phyloP scores from a whole-genome alignment of 2,113 vertebrate species.

The Indri indri region DNA sequence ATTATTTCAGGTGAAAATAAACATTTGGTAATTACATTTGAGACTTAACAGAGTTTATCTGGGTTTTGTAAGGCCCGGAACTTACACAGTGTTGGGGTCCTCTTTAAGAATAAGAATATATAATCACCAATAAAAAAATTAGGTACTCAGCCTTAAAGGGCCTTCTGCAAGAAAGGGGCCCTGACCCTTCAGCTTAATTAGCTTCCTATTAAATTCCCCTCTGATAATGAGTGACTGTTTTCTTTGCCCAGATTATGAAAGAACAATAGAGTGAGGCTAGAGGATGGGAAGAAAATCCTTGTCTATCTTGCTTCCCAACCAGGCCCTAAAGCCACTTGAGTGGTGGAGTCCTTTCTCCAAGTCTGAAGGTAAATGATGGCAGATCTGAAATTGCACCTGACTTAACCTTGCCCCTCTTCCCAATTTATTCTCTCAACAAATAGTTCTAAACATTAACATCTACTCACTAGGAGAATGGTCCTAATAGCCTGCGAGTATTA shows the following conservation, averaged over 20 bases:
- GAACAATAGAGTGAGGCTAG: background rate
- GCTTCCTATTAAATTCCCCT: background rate
- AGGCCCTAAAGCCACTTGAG: background rate
- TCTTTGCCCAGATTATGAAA: background rate
- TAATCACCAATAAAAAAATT: background rate
- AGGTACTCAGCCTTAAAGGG: background rate
- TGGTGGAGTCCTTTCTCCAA: background rate
- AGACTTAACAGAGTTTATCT: background rate
- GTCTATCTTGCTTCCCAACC: background rate
- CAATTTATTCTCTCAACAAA: background rate
- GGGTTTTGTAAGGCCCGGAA: background rate
- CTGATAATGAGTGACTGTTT: background rate
- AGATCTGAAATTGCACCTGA: background rate
- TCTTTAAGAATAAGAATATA: slow-evolving; percentile 7
- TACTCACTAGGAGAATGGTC: background rate
- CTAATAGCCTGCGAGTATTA: background rate
- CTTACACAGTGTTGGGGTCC: background rate
- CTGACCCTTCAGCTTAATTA: background rate
- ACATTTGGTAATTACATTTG: background rate
- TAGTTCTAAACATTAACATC: background rate
- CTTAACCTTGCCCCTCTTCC: background rate
- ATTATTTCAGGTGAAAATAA: slow-evolving; percentile 15
- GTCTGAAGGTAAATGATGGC: slow-evolving; percentile 21
- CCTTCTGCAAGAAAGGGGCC: background rate
- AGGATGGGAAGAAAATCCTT: background rate